Evolutionary conservation across 2,113 vertebrate species (phyloP), one percentile per base, ranked within the genome.

Genomic region (Gavialis gangeticus): DNA sequence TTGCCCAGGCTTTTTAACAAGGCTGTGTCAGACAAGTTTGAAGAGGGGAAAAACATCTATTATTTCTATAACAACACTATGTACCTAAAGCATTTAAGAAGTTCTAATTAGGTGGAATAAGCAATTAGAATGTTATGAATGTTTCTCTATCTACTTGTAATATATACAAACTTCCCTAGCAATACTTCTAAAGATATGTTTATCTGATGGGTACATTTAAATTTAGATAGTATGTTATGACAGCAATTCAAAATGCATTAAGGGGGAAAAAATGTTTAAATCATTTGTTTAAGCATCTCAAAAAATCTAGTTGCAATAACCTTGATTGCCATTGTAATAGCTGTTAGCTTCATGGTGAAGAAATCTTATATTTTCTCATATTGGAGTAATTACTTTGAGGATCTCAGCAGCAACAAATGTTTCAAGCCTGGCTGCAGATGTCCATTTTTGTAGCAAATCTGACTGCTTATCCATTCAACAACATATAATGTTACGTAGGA

Each of bases 401-500:
- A 77, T 69, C 24, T 25, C 60, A 85, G 46, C 75, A 80, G 77
- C 76, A 79, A 82, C 90, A 11, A 18, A 14, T 5, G 25, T 69
- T 91, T 84, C 62, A 59, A 59, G 62, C 67, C 59, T 75, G 66
- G 63, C 56, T 73, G 78, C 27, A 86, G 25, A 71, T 88, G 87
- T 28, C 62, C 76, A 17, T 77, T 91, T 79, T 69, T 89, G 79
- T 5, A 73, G 21, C 64, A 87, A 83, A 66, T 94, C 56, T 77
- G 59, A 93, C 76, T 63, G 79, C 57, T 85, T 46, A 7, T 79
- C 87, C 93, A 27, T 66, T 91, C 19, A 8, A 85, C 79, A 84
- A 56, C 56, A 34, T 46, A 76, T 73, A 90, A 94, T 77, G 93
- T 93, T 95, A 91, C 80, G 58, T 77, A 94, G 28, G n/a, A 57